These are phyloP conservation scores for Hypsopygia costalis DNA, from an alignment of 2,888 invertebrate genomes.

Conservation along the genomic window DNA sequence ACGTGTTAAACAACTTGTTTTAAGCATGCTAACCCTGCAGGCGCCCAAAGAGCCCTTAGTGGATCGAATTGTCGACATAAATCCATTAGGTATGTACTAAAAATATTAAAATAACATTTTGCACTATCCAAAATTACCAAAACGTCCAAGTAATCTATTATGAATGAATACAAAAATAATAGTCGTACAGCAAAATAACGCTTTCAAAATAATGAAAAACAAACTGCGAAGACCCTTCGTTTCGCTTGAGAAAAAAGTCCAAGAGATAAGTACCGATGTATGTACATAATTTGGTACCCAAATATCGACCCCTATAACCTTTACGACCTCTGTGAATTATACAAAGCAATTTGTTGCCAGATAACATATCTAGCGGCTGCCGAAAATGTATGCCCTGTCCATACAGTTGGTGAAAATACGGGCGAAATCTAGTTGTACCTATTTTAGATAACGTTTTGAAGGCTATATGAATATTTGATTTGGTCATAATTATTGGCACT, in stretches of 20 bases:
- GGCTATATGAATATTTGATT: too few relatives aligned
- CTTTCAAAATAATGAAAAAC: constrained; percentile 53
- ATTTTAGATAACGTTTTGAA: background rate
- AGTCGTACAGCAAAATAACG: constrained; percentile 20
- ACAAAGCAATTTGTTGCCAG: constrained; percentile 56
- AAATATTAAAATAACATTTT: too few relatives aligned
- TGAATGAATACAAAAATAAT: background rate
- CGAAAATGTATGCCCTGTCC: constrained; percentile 25
- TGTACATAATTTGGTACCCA: constrained; percentile 51
- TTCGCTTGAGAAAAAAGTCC: constrained; percentile 29
- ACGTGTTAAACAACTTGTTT: too few relatives aligned
- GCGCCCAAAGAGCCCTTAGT: too few relatives aligned
- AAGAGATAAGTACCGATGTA: constrained; percentile 22
- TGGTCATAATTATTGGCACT: too few relatives aligned
- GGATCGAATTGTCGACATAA: too few relatives aligned
- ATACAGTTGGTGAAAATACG: constrained; percentile 8
- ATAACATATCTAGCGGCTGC: constrained; percentile 50
- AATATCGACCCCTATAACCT: constrained; percentile 57
- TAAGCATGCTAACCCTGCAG: too few relatives aligned
- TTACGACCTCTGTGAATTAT: constrained; percentile 59
- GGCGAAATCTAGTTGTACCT: background rate
- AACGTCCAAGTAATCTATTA: background rate
- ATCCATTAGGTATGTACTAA: too few relatives aligned
- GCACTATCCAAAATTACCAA: constrained; percentile 1
- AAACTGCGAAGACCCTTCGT: constrained; percentile 26